Evolutionary conservation across 2,888 invertebrate species (phyloP).

Genomic region (Drosophila mimica): DNA sequence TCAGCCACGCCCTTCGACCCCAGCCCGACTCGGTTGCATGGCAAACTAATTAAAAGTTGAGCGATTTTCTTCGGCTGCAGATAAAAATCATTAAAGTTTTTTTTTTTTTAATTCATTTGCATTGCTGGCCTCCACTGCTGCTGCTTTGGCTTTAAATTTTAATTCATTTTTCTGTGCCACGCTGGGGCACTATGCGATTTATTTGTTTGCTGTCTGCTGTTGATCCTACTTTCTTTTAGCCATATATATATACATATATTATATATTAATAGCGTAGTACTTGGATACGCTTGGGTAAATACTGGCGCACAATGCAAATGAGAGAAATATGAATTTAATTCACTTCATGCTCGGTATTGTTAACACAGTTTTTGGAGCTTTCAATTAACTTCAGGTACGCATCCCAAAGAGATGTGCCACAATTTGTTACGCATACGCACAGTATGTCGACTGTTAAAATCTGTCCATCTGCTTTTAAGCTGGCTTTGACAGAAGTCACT

Average conservation of each 20-base stretch:
- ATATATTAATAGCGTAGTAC: constrained; percentile 50
- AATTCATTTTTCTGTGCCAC: constrained; percentile 60
- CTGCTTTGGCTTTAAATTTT: constrained; percentile 68
- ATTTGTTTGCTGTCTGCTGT: constrained; percentile 30
- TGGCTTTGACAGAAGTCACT: constrained; percentile 62
- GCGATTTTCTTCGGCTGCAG: constrained; percentile 67
- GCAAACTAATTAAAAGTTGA: constrained; percentile 79
- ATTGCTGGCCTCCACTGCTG: constrained; percentile 28
- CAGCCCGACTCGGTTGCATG: constrained; percentile 39
- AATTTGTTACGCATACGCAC: constrained; percentile 72
- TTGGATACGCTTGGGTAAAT: constrained; percentile 41
- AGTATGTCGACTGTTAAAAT: constrained; percentile 33
- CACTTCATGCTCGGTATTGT: constrained; percentile 38
- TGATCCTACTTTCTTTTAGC: constrained; percentile 1
- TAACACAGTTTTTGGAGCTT: constrained; percentile 22
- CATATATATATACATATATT: neutral
- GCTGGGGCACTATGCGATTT: constrained; percentile 38
- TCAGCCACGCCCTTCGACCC: neutral
- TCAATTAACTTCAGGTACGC: constrained; percentile 44
- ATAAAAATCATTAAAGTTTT: constrained; percentile 65
- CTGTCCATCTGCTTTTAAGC: constrained; percentile 53
- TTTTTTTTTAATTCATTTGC: constrained; percentile 56
- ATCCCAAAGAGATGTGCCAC: constrained; percentile 10
- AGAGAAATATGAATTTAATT: constrained; percentile 52
- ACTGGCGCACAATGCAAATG: constrained; percentile 26